Percentiles rank a stretch among this genome's conserved stretches.
Conservation (phyloP, 2,888 invertebrate genomes). For the Parasteatoda lunata region DNA sequence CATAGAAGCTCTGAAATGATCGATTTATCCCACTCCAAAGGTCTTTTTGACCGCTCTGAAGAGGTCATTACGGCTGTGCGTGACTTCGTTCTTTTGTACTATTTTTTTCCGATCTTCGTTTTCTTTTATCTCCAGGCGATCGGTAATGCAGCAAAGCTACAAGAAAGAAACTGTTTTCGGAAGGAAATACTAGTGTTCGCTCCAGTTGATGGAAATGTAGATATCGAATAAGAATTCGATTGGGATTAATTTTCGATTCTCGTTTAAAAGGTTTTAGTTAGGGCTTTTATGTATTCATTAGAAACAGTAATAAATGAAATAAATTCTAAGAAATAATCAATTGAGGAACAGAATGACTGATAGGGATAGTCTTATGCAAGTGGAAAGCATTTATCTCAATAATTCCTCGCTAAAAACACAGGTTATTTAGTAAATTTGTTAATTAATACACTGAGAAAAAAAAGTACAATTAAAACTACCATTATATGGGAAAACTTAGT, state of each 20-base stretch:
- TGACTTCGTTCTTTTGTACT: constrained; percentile 58
- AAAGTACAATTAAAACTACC: too few species aligned
- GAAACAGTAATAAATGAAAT: too few species aligned
- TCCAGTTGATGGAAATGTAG: neutral
- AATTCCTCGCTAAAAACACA: too few species aligned
- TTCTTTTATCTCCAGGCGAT: constrained; percentile 44
- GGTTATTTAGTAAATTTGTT: too few species aligned
- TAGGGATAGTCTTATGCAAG: too few species aligned
- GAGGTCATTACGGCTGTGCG: constrained; percentile 60
- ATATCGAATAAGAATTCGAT: neutral
- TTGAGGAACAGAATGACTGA: too few species aligned
- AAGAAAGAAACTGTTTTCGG: constrained; percentile 1
- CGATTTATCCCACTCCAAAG: constrained; percentile 54
- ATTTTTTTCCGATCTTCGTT: constrained; percentile 9
- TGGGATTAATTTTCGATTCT: neutral
- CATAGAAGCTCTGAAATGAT: constrained; percentile 47
- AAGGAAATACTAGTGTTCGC: neutral
- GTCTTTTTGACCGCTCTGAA: constrained; percentile 51
- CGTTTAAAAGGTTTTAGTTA: neutral
- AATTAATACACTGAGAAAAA: too few species aligned
- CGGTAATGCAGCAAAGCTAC: constrained; percentile 36
- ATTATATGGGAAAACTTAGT: too few species aligned
- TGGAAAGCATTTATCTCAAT: too few species aligned
- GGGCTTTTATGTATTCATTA: too few species aligned
- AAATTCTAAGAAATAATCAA: too few species aligned